Percentiles rank a stretch among this genome's conserved stretches.
These are phyloP conservation scores for Asarcornis scutulata DNA, from an alignment of 2,113 vertebrate genomes.

Conservation along the genomic window DNA sequence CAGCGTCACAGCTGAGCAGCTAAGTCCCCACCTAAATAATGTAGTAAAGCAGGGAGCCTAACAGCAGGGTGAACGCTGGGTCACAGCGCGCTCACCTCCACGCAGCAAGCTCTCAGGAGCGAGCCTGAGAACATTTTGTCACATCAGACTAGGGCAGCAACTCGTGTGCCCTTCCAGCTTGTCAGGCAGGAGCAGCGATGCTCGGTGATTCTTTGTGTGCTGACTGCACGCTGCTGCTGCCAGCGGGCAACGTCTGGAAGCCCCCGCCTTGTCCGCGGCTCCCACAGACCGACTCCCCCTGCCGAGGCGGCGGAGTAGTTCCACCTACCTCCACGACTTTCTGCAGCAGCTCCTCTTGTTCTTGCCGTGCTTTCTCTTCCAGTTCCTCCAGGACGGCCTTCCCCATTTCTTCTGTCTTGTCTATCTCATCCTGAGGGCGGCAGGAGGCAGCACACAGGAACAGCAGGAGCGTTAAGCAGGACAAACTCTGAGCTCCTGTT, in stretches of 20 bases:
- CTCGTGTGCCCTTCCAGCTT: not conserved
- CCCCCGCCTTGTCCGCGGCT: not conserved
- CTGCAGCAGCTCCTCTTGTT: not conserved
- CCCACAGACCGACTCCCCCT: not conserved
- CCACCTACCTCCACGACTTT: slow-evolving; percentile 33
- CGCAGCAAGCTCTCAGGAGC: not conserved
- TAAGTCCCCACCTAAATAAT: not conserved
- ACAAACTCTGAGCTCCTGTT: fast-evolving
- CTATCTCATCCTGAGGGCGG: slow-evolving; percentile 24
- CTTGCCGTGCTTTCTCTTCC: not conserved
- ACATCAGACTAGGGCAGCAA: not conserved
- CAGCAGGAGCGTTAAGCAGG: not conserved
- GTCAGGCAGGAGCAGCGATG: not conserved
- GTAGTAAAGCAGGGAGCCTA: not conserved
- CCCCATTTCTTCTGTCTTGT: not conserved
- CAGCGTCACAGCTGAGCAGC: not conserved
- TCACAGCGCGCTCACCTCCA: not conserved
- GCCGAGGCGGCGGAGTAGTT: not conserved
- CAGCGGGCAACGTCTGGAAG: fast-evolving
- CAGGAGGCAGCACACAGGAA: not conserved
- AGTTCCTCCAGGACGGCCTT: not conserved
- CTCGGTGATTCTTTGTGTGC: not conserved
- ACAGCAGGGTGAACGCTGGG: not conserved
- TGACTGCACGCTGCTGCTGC: not conserved
- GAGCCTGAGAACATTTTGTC: not conserved